Evolutionary conservation across 2,113 vertebrate genomes (phyloP), one percentile per base, ranked within the genome.

Genomic region (Rhinichthys klamathensis): DNA sequence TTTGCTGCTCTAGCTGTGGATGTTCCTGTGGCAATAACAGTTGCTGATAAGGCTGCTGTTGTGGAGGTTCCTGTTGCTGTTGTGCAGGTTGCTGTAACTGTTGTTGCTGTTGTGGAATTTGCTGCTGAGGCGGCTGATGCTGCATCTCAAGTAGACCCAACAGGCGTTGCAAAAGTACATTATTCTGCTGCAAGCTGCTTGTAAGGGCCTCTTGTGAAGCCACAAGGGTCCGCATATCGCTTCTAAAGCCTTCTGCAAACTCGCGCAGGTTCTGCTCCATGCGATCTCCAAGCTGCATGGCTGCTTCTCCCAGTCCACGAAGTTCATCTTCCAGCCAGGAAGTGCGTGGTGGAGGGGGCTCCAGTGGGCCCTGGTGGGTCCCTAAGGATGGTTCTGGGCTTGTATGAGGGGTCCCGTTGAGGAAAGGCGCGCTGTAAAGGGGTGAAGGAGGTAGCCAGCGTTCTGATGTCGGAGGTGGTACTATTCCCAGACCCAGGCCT

Each of bases 311-410:
- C 25, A 95, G 90, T 7, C 94, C 93, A 46, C 92, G 91, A 2
- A 95, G 93, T 84, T 95, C 94, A 69, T 95, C 94, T 89, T 95
- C 95, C 7, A 95, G 93, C 95, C 95, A 95, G 60, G 93, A 94
- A 84, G 90, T 88, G 44, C 92, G 94, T 44, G 85, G 78, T 0
- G 92, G 91, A 73, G 94, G 94, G 3, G 90, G 92, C 88, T 95
- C 94, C 38, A 94, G 90, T 27, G 93, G 93, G 80, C 93, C 94
- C 83, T 94, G 94, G 58, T 94, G 94, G 41, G 92, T 89, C 30
- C 92, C 94, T 0, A 95, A 92, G 0, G 94, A 95, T 7, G 94
- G 94, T 86, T 94, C 94, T 70, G 95, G 94, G 80, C 95, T 94
- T 35, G 94, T 93, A 82, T 94, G 94, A 0, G 94, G 94, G 70